Percentiles rank a stretch among this genome's conserved stretches.
Conservation (phyloP, 1,140 invertebrate genomes). For the Papilio machaon region DNA sequence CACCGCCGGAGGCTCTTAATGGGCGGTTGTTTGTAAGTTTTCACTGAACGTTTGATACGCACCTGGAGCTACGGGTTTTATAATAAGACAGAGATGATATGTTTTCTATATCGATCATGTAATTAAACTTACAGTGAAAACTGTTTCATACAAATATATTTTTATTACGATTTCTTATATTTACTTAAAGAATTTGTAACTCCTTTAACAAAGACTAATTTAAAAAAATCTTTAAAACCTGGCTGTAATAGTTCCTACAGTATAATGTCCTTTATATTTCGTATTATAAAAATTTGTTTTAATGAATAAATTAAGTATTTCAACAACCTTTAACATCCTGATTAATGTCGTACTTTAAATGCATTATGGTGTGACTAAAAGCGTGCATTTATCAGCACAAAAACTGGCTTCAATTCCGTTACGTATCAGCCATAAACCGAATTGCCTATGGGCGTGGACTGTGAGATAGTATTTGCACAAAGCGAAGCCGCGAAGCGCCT, state of each 20-base stretch:
- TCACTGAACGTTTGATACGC: slow-evolving; percentile 74
- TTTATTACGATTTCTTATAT: neutral
- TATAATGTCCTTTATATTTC: neutral
- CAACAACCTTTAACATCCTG: neutral
- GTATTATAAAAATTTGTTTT: neutral
- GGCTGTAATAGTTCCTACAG: no score
- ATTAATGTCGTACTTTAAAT: slow-evolving; percentile 7
- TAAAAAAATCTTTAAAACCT: no score
- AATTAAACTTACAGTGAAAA: neutral
- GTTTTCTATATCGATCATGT: slow-evolving; percentile 35
- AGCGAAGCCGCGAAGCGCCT: slow-evolving; percentile 63
- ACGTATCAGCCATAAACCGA: slow-evolving; percentile 44
- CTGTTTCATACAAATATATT: neutral
- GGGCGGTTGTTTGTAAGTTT: slow-evolving; percentile 74
- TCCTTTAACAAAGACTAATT: no score
- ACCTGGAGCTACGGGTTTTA: slow-evolving; percentile 50
- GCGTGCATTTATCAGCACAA: slow-evolving; percentile 29
- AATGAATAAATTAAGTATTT: neutral
- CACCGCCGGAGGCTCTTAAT: slow-evolving; percentile 72
- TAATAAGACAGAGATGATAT: slow-evolving; percentile 39
- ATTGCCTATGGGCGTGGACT: slow-evolving; percentile 48
- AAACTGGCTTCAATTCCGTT: slow-evolving; percentile 29
- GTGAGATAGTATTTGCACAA: slow-evolving; percentile 68
- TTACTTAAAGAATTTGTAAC: neutral
- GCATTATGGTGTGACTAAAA: slow-evolving; percentile 16